These are phyloP conservation scores for Margaritifera margaritifera DNA, from an alignment of 2,888 invertebrate species.

Conservation along the genomic window DNA sequence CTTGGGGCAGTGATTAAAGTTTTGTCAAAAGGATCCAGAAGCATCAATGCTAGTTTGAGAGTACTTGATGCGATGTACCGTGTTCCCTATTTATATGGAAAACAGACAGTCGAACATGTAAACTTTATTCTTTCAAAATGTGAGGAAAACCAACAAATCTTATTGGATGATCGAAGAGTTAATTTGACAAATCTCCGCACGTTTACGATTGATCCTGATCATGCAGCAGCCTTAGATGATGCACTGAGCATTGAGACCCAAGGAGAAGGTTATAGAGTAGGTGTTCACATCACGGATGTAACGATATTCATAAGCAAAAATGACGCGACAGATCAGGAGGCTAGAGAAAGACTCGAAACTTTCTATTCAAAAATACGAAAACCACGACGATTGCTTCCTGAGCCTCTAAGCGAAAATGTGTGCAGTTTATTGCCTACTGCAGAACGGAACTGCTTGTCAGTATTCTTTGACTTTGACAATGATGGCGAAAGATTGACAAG, in stretches of 20 bases:
- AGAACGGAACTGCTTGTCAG: conserved; percentile 29
- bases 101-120: conserved; percentile 11
- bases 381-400: conserved; percentile 33
- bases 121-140: background rate
- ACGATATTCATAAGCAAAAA: conserved; percentile 27
- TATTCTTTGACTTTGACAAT: conserved; percentile 22
- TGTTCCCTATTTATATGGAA: conserved; percentile 22
- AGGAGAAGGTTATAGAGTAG: conserved; percentile 25
- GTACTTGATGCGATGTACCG: conserved; percentile 21
- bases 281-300: conserved; percentile 49
- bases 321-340: conserved; percentile 37
- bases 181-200: conserved; percentile 25
- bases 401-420: conserved; percentile 25
- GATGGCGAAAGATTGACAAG: conserved; percentile 1
- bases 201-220: conserved; percentile 41
- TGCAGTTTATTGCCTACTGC: conserved; percentile 25
- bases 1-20: conserved; percentile 20
- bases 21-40: conserved; percentile 5
- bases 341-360: conserved; percentile 29
- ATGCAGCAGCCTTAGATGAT: conserved; percentile 39
- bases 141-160: background rate
- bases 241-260: conserved; percentile 30
- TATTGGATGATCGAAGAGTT: conserved; percentile 7
- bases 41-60: conserved; percentile 9
- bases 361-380: conserved; percentile 30